phyloP scores from a whole-genome alignment of 2,113 vertebrate species.

The Nerophis lumbriciformis region DNA sequence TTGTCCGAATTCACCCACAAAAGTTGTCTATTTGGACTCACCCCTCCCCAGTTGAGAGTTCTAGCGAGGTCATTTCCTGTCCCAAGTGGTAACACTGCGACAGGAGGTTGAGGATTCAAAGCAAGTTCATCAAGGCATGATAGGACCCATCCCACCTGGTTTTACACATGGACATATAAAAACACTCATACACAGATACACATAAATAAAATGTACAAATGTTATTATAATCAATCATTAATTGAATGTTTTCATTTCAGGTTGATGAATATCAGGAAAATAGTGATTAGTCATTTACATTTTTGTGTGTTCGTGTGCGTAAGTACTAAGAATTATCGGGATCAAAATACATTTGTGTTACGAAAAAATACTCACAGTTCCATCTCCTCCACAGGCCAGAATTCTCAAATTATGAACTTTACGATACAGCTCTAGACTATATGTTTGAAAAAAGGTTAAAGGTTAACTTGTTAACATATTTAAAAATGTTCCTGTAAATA shows the following conservation, averaged over 20 bases:
- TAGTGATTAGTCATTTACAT: not conserved
- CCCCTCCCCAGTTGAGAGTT: constrained; percentile 98
- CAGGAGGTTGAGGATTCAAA: constrained; percentile 90
- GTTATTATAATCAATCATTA: no score
- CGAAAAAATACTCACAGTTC: constrained; percentile 62
- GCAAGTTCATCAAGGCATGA: constrained; percentile 92
- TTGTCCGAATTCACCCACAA: no score
- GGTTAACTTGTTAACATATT: not conserved
- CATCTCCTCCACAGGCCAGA: constrained; percentile 92
- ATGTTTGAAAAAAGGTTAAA: not conserved
- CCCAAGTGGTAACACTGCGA: constrained; percentile 93
- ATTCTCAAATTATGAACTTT: constrained; percentile 97
- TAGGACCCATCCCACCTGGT: constrained; percentile 95
- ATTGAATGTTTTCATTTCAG: no score
- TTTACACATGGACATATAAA: constrained; percentile 14
- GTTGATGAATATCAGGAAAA: not conserved
- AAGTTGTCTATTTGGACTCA: constrained; percentile 67
- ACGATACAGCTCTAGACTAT: constrained; percentile 92
- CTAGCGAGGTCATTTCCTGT: constrained; percentile 97
- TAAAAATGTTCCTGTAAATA: constrained; percentile 33
- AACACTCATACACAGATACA: constrained; percentile 2
- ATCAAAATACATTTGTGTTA: no score
- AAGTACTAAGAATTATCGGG: no score
- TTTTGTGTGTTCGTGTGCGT: not conserved
- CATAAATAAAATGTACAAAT: no score